Evolutionary conservation across 2,113 vertebrate genomes (phyloP).

Genomic region (Scolopax mira): DNA sequence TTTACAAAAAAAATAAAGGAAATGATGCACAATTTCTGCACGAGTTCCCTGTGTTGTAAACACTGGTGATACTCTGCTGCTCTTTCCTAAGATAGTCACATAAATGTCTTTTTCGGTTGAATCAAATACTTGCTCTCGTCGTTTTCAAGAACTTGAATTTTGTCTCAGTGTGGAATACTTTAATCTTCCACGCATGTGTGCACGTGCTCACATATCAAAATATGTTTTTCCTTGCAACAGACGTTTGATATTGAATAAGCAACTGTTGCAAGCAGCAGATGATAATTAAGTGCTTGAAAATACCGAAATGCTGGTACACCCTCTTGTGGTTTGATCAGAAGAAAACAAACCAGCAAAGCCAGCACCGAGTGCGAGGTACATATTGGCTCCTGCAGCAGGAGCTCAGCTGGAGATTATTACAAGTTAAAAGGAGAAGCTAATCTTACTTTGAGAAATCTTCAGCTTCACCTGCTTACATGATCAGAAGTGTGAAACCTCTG

Average conservation of each 20-base stretch:
- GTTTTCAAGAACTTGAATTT: neutral
- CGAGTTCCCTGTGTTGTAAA: neutral
- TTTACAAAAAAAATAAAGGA: neutral
- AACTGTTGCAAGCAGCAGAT: neutral
- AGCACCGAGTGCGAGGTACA: fast-evolving
- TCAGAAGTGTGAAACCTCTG: neutral
- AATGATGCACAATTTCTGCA: neutral
- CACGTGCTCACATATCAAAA: neutral
- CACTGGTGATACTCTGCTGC: neutral
- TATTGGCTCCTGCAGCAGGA: neutral
- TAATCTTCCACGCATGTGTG: neutral
- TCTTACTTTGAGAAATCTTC: neutral
- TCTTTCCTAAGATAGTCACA: neutral
- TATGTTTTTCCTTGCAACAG: neutral
- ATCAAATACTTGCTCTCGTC: neutral
- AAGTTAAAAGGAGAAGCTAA: neutral
- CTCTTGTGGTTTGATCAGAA: slow-evolving; percentile 51
- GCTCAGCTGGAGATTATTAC: neutral
- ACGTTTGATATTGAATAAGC: neutral
- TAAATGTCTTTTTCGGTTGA: neutral
- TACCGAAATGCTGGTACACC: slow-evolving; percentile 50
- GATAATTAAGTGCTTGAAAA: neutral
- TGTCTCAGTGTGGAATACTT: neutral
- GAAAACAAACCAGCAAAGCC: neutral
- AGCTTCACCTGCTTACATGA: neutral